phyloP scores from a whole-genome alignment of 2,113 vertebrate species.

The Notarius quadriscutis region DNA sequence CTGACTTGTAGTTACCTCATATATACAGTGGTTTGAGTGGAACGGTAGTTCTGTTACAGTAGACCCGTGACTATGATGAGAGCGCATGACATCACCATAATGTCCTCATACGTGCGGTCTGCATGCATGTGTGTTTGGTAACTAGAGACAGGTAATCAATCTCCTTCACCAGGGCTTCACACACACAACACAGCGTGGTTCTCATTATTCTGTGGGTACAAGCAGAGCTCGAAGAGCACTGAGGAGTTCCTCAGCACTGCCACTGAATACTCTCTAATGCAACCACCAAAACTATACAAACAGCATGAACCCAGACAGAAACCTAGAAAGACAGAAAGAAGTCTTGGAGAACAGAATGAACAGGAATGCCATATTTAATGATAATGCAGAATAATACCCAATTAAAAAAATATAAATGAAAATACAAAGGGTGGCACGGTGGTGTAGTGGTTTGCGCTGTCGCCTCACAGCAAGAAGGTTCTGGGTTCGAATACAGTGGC shows the following conservation, averaged over 20 bases:
- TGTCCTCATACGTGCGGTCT: slow-evolving; percentile 43
- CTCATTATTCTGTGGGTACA: slow-evolving; percentile 64
- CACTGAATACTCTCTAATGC: not conserved
- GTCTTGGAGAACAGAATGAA: not conserved
- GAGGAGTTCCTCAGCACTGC: not conserved
- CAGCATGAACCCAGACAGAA: not conserved
- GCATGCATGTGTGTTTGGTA: slow-evolving; percentile 62
- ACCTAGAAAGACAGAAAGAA: slow-evolving; percentile 1
- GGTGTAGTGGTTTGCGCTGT: too few species aligned
- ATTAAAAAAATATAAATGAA: not conserved
- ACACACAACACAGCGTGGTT: slow-evolving; percentile 69
- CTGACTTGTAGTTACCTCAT: slow-evolving; percentile 20
- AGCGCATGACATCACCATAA: slow-evolving; percentile 42
- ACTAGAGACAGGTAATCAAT: slow-evolving; percentile 78
- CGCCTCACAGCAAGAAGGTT: too few species aligned
- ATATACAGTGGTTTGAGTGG: slow-evolving; percentile 29
- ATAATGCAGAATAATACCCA: not conserved
- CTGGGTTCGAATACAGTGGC: too few species aligned
- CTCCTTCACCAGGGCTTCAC: slow-evolving; percentile 68
- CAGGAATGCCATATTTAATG: not conserved
- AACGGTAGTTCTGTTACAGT: slow-evolving; percentile 35
- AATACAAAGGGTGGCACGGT: too few species aligned
- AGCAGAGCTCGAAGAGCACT: not conserved
- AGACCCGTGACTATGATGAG: slow-evolving; percentile 28
- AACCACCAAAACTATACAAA: not conserved